Evolutionary conservation across 2,797 vertebrate genomes (phyloP), one percentile per base, ranked within the genome.

Genomic region (Cygnus olor): DNA sequence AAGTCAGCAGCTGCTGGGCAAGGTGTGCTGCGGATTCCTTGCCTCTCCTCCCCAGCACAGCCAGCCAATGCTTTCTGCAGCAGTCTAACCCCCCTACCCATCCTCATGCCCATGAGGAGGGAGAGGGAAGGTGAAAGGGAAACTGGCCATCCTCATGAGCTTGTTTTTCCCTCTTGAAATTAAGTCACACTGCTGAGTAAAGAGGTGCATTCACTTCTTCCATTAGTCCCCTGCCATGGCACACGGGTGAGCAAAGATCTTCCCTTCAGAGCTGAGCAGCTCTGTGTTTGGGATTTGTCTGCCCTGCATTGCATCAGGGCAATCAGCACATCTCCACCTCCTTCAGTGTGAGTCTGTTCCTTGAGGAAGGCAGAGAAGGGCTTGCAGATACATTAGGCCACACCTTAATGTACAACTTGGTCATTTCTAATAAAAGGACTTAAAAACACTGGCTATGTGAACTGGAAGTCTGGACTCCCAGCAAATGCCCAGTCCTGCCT

Each of bases 151-250:
- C 49, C 69, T 49, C 27, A 45, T 34, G 76, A 95, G 61, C 61
- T 94, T 54, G 6, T 88, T 92, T 88, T 76, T 18, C 61, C 85
- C 76, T 49, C 61, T 27, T 74, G 79, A 80, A 88, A 91, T 92
- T 14, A 71, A 25, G 36, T 82, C 69, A 81, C 38, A 15, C 38
- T 74, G 72, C 69, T 72, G 65, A 91, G 72, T 63, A 47, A 85
- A 40, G 65, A 70, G 40, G 30, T 56, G 45, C 70, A 66, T 69
- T 93, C 79, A 63, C 21, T 83, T 9, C 72, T 91, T 93, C 90
- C 79, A 24, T 63, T n/a, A 74, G 45, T 64, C 11, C 56, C 45
- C 20, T 66, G 85, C 54, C 42, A 1, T 0, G 4, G 45, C 38
- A 51, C 3, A 1, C 14, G 38, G 63, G 53, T 20, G 60, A 76